phyloP scores from a whole-genome alignment of 2,113 vertebrate species.

The Salvelinus fontinalis region DNA sequence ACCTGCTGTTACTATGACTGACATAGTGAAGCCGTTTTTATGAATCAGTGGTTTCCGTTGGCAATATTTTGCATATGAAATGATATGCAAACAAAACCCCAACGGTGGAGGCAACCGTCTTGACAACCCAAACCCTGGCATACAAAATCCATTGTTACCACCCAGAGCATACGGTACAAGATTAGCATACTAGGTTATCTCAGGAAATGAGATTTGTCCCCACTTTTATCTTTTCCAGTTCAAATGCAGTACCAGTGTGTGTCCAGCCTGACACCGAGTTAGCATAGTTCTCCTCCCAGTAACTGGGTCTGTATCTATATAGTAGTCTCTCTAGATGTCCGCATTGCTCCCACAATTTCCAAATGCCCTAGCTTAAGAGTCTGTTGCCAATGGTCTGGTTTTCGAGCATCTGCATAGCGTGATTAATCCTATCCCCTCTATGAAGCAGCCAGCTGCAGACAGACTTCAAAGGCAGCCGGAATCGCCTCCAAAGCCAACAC shows the following conservation, averaged over 20 bases:
- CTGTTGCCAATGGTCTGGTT: too few species aligned
- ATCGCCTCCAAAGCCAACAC: background rate
- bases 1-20: slow-evolving; percentile 15
- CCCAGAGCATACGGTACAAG: background rate
- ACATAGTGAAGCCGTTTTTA: background rate
- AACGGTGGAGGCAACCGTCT: background rate
- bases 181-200: background rate
- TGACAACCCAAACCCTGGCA: background rate
- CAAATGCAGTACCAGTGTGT: background rate
- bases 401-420: background rate
- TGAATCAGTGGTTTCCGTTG: background rate
- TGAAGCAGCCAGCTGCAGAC: background rate
- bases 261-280: background rate
- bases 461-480: slow-evolving; percentile 6
- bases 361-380: too few species aligned
- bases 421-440: background rate
- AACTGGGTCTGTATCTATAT: background rate
- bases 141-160: background rate
- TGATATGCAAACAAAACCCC: slow-evolving; percentile 7
- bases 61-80: background rate
- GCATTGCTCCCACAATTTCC: too few species aligned
- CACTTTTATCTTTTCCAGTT: background rate
- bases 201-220: background rate
- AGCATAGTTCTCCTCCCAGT: background rate
- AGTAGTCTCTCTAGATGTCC: too few species aligned